Evolutionary conservation across 2,113 vertebrate species (phyloP), one percentile per base, ranked within the genome.

Genomic region (Forbesichthys papilliferus): DNA sequence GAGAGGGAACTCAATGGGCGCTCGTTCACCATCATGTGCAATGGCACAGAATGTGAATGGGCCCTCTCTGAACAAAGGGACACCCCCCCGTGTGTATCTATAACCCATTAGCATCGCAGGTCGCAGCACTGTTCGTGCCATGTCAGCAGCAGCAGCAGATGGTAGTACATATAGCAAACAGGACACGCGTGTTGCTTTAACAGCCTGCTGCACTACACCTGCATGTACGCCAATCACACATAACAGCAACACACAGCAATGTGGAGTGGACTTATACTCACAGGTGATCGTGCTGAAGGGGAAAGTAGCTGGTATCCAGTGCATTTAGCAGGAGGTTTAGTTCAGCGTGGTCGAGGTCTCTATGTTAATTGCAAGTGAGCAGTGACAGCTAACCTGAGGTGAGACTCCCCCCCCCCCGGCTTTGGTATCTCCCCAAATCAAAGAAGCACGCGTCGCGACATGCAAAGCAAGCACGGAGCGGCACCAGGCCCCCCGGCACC

Each of bases 301-400:
- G n/a, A 79, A 86, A 66, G 77, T 48, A 82, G 85, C 57, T 71
- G 80, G 61, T 57, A 81, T 89, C 84, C 83, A 72, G 75, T 81
- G 86, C 81, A 72, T 85, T 88, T 78, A 83, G 84, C 77, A 76
- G 73, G 80, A 79, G 71, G 67, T 86, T 89, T 84, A 86, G 81
- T 84, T 77, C 79, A 42, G 83, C 56, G 75, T 52, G 75, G 84
- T 87, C 84, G 83, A 86, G n/a, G 49, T 78, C 71, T 76, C 72
- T 85, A 83, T 89, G 85, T 83, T 89, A 84, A 83, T 79, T 84
- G 68, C 66, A 78, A 84, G 64, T 81, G 93, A 96, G 96, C 96
- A 94, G 87, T 84, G 61, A 88, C 94, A 96, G 98, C 97, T 93
- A 92, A 92, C 96, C 97, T 98, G 98, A 99, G 98, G 97, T 96